Conservation (phyloP, 2,113 vertebrate genomes). For the Pachycephala philippinensis region DNA sequence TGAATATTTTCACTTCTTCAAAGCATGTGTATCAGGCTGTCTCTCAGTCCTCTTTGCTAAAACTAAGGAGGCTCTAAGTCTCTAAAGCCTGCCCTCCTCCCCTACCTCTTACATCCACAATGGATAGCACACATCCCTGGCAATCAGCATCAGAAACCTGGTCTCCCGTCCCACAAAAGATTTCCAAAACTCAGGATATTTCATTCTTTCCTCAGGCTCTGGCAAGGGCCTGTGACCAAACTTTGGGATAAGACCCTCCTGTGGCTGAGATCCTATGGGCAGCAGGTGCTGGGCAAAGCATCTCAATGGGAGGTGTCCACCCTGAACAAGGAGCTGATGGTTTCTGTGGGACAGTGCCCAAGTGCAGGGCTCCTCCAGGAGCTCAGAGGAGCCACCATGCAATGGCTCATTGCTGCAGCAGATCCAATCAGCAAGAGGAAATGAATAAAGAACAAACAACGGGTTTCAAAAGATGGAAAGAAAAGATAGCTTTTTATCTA, state of each 20-base stretch:
- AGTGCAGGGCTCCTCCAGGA: background rate
- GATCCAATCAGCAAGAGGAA: constrained; percentile 11
- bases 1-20: background rate
- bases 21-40: background rate
- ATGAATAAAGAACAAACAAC: background rate
- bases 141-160: background rate
- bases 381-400: background rate
- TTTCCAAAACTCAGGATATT: background rate
- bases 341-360: background rate
- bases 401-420: background rate
- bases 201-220: background rate
- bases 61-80: background rate
- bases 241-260: background rate
- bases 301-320: background rate
- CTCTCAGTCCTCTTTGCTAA: background rate
- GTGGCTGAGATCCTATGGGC: background rate
- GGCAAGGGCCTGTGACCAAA: background rate
- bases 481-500: background rate
- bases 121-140: background rate
- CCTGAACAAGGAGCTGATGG: background rate
- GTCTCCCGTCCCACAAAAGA: background rate
- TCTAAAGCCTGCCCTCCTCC: background rate
- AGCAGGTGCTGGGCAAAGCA: background rate
- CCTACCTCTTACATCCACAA: background rate
- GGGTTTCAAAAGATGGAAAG: background rate